Conservation (phyloP, 1,140 invertebrate species). For the Brachionus sp. region DNA sequence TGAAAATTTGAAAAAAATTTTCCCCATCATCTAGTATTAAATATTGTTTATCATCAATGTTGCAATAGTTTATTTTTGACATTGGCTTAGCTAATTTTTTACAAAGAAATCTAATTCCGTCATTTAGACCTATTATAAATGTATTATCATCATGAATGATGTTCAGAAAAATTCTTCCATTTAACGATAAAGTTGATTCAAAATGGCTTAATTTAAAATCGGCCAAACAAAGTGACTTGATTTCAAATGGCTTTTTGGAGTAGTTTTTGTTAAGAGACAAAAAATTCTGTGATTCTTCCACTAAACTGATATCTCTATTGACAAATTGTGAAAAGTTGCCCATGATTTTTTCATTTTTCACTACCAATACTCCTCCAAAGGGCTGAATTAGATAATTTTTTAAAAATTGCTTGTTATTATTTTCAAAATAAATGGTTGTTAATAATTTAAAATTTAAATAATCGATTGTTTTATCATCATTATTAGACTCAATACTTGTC, state of each 20-base stretch:
- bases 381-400: not conserved
- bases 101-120: not conserved
- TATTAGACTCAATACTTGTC: not conserved
- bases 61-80: not conserved
- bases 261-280: not conserved
- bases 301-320: not conserved
- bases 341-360: not conserved
- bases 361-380: not conserved
- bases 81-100: not conserved
- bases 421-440: not conserved
- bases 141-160: not conserved
- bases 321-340: not conserved
- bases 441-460: constrained; percentile 14
- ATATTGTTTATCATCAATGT: not conserved
- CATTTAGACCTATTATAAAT: not conserved
- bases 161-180: not conserved
- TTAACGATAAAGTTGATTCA: not conserved
- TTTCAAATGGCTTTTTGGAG: not conserved
- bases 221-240: not conserved
- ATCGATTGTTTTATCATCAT: not conserved
- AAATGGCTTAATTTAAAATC: not conserved
- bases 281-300: not conserved
- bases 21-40: not conserved
- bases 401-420: not conserved
- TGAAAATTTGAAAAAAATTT: not conserved